Base-by-base conservation (phyloP, 2,113 vertebrate genomes). In the Alethe castanea region DNA sequence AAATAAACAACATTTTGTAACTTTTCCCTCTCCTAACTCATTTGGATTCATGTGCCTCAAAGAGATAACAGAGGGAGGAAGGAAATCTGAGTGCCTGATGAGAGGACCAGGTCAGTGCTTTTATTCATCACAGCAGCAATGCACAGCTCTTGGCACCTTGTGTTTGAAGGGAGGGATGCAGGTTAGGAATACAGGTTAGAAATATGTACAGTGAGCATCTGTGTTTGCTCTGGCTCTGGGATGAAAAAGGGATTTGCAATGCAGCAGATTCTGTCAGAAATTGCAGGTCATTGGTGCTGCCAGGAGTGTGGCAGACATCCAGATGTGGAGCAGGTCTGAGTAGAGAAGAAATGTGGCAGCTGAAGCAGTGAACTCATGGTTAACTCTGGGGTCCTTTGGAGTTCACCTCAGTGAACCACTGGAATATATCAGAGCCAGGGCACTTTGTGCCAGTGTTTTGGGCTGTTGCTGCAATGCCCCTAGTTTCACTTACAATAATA, bases 91-190 rank as follows among this genome's bases (percentile, higher is more conserved):
- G 48, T 24, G 29, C 24, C n/a, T 40, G 56, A 14, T 35, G 62
- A 42, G 19, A 77, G 53, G n/a, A 33, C 8, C 29, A 26, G 31
- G 42, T 67, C 33, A 16, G 33, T 65, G 65, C 54, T 83, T 78
- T 38, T 57, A 36, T n/a, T 48, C 19, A 7, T 20, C 67, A 13
- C 59, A 29, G 3, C 0, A 24, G 31, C 5, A 1, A 16, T n/a
- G 62, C 8, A 9, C 29, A 44, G 66, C 36, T 40, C 42, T 53
- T 64, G 60, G 29, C 20, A 3, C 26, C 35, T 66, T 76, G 29
- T 52, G 26, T 85, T 38, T 44, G 61, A 56, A 56, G 35, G 35
- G 16, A 48, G 64, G 13, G 35, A 18, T 24, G 2, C 1, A 4
- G 19, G 8, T 45, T 45, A 45, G 44, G 7, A 45, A 45, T 19